Percentiles rank a stretch among this genome's conserved stretches.
Conservation (phyloP, 2,888 invertebrate genomes). For the Ectemnius cavifrons region DNA sequence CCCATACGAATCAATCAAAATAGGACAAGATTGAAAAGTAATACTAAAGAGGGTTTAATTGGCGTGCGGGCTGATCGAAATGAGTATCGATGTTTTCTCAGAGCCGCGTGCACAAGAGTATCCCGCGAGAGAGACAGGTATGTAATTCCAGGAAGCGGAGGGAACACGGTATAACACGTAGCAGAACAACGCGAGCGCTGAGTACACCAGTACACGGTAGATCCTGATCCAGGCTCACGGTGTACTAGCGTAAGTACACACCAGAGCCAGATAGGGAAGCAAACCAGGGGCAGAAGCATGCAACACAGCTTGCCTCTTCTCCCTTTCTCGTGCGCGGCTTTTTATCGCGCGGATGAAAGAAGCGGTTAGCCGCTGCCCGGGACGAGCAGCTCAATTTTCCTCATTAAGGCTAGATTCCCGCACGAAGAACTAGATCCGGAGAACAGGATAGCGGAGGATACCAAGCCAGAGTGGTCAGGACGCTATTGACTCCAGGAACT, state of each 20-base stretch:
- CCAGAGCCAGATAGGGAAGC: conserved; percentile 28
- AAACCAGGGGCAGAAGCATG: neutral
- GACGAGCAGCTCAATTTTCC: conserved; percentile 69
- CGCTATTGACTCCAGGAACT: conserved; percentile 56
- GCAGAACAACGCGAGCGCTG: neutral
- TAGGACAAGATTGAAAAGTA: too few relatives aligned
- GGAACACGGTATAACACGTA: conserved; percentile 17
- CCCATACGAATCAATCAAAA: too few relatives aligned
- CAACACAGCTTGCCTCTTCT: conserved; percentile 14
- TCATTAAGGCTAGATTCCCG: conserved; percentile 77
- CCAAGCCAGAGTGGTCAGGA: conserved; percentile 39
- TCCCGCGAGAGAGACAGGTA: conserved; percentile 5
- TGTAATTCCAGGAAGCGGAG: conserved; percentile 22
- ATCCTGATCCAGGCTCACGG: conserved; percentile 56
- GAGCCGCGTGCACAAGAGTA: conserved; percentile 10
- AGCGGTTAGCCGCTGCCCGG: conserved; percentile 30
- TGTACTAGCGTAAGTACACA: conserved; percentile 9
- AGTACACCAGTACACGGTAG: conserved; percentile 28
- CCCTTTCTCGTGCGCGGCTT: conserved; percentile 26
- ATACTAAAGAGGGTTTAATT: too few relatives aligned
- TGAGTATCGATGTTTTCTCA: too few relatives aligned
- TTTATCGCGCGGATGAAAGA: conserved; percentile 37
- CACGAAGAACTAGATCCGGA: conserved; percentile 73
- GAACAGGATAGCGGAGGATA: conserved; percentile 62
- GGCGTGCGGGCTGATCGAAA: too few relatives aligned